These are phyloP conservation scores for Hozukius guyotensis DNA, from an alignment of 2,797 vertebrate genomes.

Conservation along the genomic window DNA sequence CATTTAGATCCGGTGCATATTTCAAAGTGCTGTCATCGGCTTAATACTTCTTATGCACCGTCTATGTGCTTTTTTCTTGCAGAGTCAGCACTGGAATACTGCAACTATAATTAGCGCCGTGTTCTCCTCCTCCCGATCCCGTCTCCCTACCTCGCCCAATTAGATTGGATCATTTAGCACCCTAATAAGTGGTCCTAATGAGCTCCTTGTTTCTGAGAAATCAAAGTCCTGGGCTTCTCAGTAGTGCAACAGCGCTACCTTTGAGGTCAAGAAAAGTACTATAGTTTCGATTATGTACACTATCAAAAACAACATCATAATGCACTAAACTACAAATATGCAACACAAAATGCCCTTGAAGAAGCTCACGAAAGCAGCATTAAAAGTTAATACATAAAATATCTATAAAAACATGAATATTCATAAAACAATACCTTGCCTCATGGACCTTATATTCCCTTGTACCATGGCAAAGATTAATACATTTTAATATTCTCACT, in stretches of 20 bases:
- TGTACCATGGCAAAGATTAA: slow-evolving; percentile 63
- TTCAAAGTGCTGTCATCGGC: slow-evolving; percentile 60
- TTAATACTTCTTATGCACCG: slow-evolving; percentile 30
- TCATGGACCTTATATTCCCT: slow-evolving; percentile 47
- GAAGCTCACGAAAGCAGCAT: slow-evolving; percentile 79
- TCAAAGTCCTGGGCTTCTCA: slow-evolving; percentile 58
- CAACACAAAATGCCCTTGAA: slow-evolving; percentile 78
- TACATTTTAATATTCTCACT: slow-evolving; percentile 54
- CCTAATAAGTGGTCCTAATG: slow-evolving; percentile 42
- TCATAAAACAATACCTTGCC: slow-evolving; percentile 68
- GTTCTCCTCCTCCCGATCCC: slow-evolving; percentile 25
- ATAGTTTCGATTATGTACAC: slow-evolving; percentile 52
- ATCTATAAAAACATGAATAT: slow-evolving; percentile 75
- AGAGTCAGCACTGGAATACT: slow-evolving; percentile 45
- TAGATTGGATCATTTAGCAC: slow-evolving; percentile 56
- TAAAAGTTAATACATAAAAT: slow-evolving; percentile 73
- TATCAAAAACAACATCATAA: slow-evolving; percentile 67
- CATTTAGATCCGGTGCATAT: slow-evolving; percentile 52
- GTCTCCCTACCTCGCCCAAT: slow-evolving; percentile 14
- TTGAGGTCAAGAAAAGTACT: slow-evolving; percentile 67
- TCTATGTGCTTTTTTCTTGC: slow-evolving; percentile 20
- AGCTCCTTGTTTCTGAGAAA: slow-evolving; percentile 66
- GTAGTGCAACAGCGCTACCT: slow-evolving; percentile 57
- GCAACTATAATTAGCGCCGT: slow-evolving; percentile 39
- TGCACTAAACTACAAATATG: slow-evolving; percentile 76